Evolutionary conservation across 2,113 vertebrate species (phyloP).

Genomic region (Pardalotus punctatus): DNA sequence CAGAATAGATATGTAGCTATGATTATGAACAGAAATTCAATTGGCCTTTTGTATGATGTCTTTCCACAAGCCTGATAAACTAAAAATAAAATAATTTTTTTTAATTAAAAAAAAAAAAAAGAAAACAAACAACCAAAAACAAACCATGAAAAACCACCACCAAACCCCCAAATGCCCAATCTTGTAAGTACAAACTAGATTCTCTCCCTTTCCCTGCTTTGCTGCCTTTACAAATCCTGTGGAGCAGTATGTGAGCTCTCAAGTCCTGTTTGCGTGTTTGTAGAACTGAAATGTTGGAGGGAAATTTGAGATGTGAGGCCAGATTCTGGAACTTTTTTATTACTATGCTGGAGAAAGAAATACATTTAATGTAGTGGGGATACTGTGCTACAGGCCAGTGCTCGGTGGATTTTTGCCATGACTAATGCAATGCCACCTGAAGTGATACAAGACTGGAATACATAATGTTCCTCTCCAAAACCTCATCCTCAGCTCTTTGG

Average conservation of each 20-base stretch:
- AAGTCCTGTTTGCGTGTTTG: not conserved
- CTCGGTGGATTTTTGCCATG: not conserved
- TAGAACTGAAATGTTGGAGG: not conserved
- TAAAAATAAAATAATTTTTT: not conserved
- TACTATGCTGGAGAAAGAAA: not conserved
- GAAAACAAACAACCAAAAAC: not conserved
- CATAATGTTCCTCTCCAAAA: not conserved
- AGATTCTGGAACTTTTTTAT: not conserved
- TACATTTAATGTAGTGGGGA: not conserved
- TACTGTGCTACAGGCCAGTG: not conserved
- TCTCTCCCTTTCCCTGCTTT: not conserved
- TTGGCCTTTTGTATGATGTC: not conserved
- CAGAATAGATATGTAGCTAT: not conserved
- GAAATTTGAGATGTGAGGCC: not conserved
- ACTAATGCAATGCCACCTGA: not conserved
- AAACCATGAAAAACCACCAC: accelerated
- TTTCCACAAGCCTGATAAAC: not conserved
- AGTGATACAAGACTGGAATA: not conserved
- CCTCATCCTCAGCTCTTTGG: not conserved
- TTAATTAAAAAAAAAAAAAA: not conserved
- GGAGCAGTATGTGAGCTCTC: not conserved
- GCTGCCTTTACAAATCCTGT: not conserved
- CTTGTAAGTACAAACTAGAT: not conserved
- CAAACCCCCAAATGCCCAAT: accelerated
- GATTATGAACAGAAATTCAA: not conserved